A percentile compares a stretch with the other conserved stretches of the same genome.
Conservation (phyloP, 2,888 invertebrate genomes). For the Ariolimax columbianus region DNA sequence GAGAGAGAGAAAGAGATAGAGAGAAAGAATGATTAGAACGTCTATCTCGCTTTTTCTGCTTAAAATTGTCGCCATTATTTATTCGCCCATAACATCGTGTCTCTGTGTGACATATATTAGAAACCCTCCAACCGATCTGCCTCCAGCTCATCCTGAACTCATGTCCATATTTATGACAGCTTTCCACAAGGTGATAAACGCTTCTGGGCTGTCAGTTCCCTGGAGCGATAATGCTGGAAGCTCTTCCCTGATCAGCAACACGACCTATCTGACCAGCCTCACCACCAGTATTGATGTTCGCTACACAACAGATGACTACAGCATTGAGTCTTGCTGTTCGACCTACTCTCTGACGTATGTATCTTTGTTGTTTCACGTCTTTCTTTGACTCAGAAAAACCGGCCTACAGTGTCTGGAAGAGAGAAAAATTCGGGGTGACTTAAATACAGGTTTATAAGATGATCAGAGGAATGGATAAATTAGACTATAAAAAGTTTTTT, state of each 20-base stretch:
- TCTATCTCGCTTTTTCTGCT: too few relatives aligned
- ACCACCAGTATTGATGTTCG: conserved; percentile 1
- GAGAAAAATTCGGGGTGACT: too few relatives aligned
- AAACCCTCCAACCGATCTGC: too few relatives aligned
- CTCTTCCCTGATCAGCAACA: not conserved
- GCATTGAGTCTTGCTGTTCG: conserved; percentile 32
- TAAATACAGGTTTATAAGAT: too few relatives aligned
- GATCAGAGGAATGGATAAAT: too few relatives aligned
- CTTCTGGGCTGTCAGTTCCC: not conserved
- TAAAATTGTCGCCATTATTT: too few relatives aligned
- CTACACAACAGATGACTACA: conserved; percentile 32
- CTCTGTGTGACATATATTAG: too few relatives aligned
- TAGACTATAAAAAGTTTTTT: too few relatives aligned
- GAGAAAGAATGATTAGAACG: not conserved
- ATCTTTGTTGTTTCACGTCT: not conserved
- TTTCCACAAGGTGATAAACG: not conserved
- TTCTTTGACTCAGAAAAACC: too few relatives aligned
- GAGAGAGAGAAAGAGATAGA: not conserved
- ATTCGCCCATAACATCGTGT: too few relatives aligned
- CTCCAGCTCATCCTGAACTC: too few relatives aligned
- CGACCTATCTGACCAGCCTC: conserved; percentile 19
- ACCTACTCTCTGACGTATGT: conserved; percentile 38
- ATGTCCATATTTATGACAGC: conserved; percentile 11
- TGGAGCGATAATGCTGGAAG: conserved; percentile 26
- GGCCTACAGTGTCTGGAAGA: too few relatives aligned